Evolutionary conservation across 2,888 invertebrate species (phyloP), one percentile per base, ranked within the genome.

Genomic region (Ophraella communa): DNA sequence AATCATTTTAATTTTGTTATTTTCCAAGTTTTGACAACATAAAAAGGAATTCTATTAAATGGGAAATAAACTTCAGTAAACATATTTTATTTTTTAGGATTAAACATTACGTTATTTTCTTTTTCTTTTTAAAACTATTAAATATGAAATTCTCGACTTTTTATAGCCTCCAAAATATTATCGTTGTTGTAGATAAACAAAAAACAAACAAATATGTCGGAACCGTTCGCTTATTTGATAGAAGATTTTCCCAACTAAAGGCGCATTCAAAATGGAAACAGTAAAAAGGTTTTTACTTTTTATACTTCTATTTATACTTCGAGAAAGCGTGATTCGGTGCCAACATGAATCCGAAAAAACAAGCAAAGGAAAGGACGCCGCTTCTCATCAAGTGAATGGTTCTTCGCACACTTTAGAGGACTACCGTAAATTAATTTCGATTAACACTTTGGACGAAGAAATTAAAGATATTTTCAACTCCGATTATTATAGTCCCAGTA

Each of bases 371-470:
- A 64, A 44, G 27, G 21, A 56, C 21, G 33, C 57, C 42, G 8
- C n/a, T n/a, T n/a, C 21, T 17, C 57, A 53, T 33, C 39, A 53
- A 60, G 54, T 59, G 56, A 42, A 64, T 53, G 55, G 35, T 21
- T 59, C 62, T n/a, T 33, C 33, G 24, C 51, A 53, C 42, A 67
- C 52, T 51, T 62, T 67, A 67, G 57, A 56, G 62, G 60, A 62
- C 58, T 65, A 64, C 55, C 57, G 58, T 68, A 65, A 59, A 53
- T 62, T 64, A 70, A 74, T 74, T 76, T 74, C 75, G 74, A 65
- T 72, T 72, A 75, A 74, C 71, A 74, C 73, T 73, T 72, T 68
- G 65, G 69, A 72, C 56, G 62, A 71, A 39, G 59, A 70, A 62
- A 53, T 66, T 67, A 72, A 69, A 68, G 70, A 71, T 66, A 71